These are phyloP conservation scores for Oreortyx pictus DNA, from an alignment of 2,797 vertebrate genomes.

Conservation along the genomic window DNA sequence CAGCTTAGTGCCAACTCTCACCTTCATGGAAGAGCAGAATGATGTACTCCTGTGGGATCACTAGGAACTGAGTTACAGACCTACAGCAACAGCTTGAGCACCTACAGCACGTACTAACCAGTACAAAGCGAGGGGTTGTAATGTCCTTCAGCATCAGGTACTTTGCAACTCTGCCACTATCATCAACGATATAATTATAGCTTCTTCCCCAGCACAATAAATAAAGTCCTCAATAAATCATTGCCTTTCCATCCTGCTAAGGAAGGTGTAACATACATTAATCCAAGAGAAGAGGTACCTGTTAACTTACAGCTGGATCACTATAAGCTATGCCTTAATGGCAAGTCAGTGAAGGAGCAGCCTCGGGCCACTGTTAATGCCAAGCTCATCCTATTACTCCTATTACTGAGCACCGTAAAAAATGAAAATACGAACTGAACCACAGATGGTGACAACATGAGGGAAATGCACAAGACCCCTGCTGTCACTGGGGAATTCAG, in stretches of 20 bases:
- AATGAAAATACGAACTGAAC: background rate
- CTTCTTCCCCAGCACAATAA: slow-evolving; percentile 33
- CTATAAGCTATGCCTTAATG: background rate
- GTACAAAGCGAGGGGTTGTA: slow-evolving; percentile 10
- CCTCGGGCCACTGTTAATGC: slow-evolving; percentile 35
- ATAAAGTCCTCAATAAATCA: slow-evolving; percentile 58
- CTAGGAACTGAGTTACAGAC: slow-evolving; percentile 26
- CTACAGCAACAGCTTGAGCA: slow-evolving; percentile 7
- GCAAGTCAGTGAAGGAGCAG: slow-evolving; percentile 19
- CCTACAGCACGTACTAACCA: background rate
- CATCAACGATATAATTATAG: slow-evolving; percentile 49
- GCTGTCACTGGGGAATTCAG: background rate
- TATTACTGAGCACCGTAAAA: background rate
- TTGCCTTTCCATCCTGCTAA: slow-evolving; percentile 9
- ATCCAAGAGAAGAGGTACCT: background rate
- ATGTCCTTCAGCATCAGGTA: slow-evolving; percentile 12
- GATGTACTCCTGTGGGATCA: slow-evolving; percentile 17
- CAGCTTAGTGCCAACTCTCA: slow-evolving; percentile 64
- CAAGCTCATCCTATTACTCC: slow-evolving; percentile 20
- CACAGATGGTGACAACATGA: slow-evolving; percentile 5
- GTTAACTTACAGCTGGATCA: slow-evolving; percentile 6
- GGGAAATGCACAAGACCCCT: background rate
- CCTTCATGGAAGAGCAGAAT: slow-evolving; percentile 47
- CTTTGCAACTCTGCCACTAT: slow-evolving; percentile 43
- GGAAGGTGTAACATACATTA: background rate